Conservation (phyloP, 2,888 invertebrate species). For the Patella pellucida region DNA sequence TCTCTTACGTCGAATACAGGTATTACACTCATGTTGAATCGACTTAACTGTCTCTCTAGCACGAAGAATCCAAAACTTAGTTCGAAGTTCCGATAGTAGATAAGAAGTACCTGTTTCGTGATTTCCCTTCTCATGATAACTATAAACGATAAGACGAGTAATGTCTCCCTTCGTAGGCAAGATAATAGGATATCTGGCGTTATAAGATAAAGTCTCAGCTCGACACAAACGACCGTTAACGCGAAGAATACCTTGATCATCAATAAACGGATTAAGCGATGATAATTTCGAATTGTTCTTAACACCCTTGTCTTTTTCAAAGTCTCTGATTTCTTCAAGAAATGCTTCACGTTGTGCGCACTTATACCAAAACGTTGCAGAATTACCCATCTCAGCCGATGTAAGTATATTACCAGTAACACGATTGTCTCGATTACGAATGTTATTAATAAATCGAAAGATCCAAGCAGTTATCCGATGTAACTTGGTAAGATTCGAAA, state of each 20-base stretch:
- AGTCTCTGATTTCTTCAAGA: not conserved
- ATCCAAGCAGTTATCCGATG: not conserved
- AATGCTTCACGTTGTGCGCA: not conserved
- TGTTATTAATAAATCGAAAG: not conserved
- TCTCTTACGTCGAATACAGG: constrained; percentile 23
- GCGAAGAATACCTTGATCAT: not conserved
- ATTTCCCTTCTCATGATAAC: constrained; percentile 23
- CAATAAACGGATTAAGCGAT: not conserved
- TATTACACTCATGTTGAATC: constrained; percentile 16
- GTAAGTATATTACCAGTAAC: not conserved
- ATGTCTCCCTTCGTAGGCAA: constrained; percentile 25
- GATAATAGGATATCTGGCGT: constrained; percentile 30
- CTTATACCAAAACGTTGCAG: not conserved
- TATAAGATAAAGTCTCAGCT: constrained; percentile 16
- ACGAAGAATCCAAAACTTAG: constrained; percentile 30
- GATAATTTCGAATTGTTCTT: not conserved
- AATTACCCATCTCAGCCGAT: not conserved
- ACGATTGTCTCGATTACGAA: not conserved
- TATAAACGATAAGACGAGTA: constrained; percentile 26
- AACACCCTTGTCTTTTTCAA: not conserved
- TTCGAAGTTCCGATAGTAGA: constrained; percentile 16
- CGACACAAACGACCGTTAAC: not conserved
- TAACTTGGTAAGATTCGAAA: not conserved
- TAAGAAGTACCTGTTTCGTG: constrained; percentile 26
- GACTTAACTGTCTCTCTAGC: constrained; percentile 32